These are phyloP conservation scores for Tridacna crocea DNA, from an alignment of 2,888 invertebrate genomes.

Conservation along the genomic window DNA sequence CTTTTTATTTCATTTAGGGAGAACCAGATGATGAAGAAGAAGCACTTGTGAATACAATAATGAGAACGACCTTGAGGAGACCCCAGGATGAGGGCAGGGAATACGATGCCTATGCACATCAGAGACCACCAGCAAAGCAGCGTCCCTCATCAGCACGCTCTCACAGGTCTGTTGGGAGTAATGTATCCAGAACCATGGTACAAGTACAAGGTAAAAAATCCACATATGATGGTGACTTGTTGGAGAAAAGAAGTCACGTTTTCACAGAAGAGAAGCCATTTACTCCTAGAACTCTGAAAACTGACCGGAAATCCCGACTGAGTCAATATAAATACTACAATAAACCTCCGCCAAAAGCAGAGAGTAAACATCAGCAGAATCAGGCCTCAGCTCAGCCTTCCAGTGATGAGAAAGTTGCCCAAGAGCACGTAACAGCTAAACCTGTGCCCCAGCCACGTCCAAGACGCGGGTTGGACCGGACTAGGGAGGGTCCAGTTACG, in stretches of 20 bases:
- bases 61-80: conserved; percentile 72
- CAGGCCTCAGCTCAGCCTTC: conserved; percentile 12
- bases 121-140: conserved; percentile 68
- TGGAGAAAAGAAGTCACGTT: conserved; percentile 77
- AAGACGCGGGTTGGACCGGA: conserved; percentile 51
- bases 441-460: conserved; percentile 65
- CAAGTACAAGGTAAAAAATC: conserved; percentile 57
- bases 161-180: conserved; percentile 63
- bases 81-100: conserved; percentile 23
- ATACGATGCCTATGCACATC: conserved; percentile 17
- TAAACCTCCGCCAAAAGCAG: conserved; percentile 70
- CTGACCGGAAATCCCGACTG: conserved; percentile 78
- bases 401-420: conserved; percentile 35
- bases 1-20: conserved; percentile 53
- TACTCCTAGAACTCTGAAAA: conserved; percentile 81
- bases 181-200: conserved; percentile 57
- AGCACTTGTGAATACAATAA: conserved; percentile 72
- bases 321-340: conserved; percentile 81
- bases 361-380: conserved; percentile 21
- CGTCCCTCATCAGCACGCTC: conserved; percentile 68
- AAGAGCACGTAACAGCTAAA: conserved; percentile 11
- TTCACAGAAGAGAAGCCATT: conserved; percentile 82
- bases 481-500: conserved; percentile 60
- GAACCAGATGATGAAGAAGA: conserved; percentile 78
- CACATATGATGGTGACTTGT: conserved; percentile 77